Evolutionary conservation across 2,113 vertebrate genomes (phyloP).

Genomic region (Arvicanthis niloticus): DNA sequence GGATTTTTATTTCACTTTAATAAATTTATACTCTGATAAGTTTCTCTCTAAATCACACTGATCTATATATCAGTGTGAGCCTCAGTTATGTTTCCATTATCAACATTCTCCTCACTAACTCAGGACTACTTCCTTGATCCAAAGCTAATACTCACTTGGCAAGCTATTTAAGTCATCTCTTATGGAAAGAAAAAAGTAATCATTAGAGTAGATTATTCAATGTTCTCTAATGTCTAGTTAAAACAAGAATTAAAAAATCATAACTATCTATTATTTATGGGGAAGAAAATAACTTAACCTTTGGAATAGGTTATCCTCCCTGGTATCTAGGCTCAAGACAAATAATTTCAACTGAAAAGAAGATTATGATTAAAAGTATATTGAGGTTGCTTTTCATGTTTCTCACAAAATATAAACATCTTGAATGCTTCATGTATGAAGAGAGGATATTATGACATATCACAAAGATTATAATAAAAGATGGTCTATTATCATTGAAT

Average conservation of each 20-base stretch:
- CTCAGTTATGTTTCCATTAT: constrained; percentile 27
- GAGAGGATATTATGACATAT: neutral
- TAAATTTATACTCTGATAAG: neutral
- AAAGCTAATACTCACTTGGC: neutral
- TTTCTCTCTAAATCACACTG: constrained; percentile 6
- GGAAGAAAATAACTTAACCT: constrained; percentile 53
- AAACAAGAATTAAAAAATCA: constrained; percentile 65
- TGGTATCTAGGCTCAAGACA: constrained; percentile 2
- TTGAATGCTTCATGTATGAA: neutral
- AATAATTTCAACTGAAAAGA: constrained; percentile 42
- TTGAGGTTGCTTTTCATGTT: neutral
- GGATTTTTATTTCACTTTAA: neutral
- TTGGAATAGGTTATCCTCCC: neutral
- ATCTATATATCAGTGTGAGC: neutral
- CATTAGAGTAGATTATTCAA: constrained; percentile 39
- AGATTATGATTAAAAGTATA: neutral
- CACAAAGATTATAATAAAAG: constrained; percentile 13
- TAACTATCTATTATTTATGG: constrained; percentile 56
- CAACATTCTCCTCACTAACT: constrained; percentile 39
- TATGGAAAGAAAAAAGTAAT: neutral
- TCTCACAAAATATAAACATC: constrained; percentile 42
- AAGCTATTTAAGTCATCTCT: constrained; percentile 42
- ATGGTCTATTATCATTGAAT: neutral
- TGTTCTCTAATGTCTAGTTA: constrained; percentile 67
- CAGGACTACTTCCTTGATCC: constrained; percentile 10